Evolutionary conservation across 2,113 vertebrate genomes (phyloP).

Genomic region (Oreochromis niloticus): DNA sequence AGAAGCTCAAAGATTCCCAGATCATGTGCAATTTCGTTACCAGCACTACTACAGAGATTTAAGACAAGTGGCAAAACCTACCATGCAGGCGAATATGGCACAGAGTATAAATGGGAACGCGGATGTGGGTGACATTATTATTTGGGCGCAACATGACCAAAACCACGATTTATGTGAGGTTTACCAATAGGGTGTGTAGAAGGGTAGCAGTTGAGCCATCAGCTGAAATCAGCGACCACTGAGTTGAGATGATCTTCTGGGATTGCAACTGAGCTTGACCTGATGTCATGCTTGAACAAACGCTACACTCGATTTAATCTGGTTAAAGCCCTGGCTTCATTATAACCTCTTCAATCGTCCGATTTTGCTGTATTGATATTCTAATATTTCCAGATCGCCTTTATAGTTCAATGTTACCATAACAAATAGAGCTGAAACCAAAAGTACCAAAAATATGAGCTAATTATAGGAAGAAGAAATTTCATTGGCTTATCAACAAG

Average conservation of each 20-base stretch:
- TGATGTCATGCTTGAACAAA: background rate
- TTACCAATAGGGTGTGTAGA: background rate
- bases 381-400: background rate
- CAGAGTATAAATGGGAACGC: background rate
- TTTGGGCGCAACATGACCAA: background rate
- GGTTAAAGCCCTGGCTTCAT: background rate
- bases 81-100: background rate
- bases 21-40: background rate
- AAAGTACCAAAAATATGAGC: background rate
- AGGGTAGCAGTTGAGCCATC: background rate
- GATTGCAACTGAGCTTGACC: background rate
- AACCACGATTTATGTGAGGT: background rate
- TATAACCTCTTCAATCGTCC: background rate
- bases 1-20: background rate
- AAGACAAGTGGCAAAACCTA: background rate
- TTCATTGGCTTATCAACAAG: background rate
- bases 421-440: background rate
- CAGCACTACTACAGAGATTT: background rate
- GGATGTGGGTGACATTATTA: background rate
- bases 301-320: accelerated
- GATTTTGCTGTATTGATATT: background rate
- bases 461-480: background rate
- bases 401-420: background rate
- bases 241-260: background rate
- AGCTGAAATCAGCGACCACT: background rate